A percentile compares a stretch with the other conserved stretches of the same genome.
Conservation (phyloP, 2,888 invertebrate species). For the Xylota sylvarum region DNA sequence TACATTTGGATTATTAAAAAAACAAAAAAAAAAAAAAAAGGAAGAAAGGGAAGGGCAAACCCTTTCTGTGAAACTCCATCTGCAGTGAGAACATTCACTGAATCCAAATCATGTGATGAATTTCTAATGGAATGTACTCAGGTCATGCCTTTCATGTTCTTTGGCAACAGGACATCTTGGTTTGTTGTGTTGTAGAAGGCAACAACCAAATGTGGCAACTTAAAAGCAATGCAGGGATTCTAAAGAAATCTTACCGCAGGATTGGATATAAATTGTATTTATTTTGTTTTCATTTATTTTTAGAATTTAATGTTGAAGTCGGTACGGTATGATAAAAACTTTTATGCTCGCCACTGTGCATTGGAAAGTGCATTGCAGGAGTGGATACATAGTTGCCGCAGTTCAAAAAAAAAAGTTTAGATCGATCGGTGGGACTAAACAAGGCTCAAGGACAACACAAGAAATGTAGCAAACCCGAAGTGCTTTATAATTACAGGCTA, state of each 20-base stretch:
- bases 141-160: slow-evolving; percentile 49
- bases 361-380: slow-evolving; percentile 24
- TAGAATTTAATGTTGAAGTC: slow-evolving; percentile 20
- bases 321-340: slow-evolving; percentile 19
- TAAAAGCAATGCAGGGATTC: slow-evolving; percentile 17
- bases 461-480: too few relatives aligned
- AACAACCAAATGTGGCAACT: slow-evolving; percentile 35
- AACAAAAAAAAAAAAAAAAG: neutral
- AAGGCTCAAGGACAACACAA: too few relatives aligned
- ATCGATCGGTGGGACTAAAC: neutral
- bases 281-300: slow-evolving; percentile 41
- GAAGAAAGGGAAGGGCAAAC: slow-evolving; percentile 8
- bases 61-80: slow-evolving; percentile 59
- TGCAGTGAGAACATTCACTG: slow-evolving; percentile 69
- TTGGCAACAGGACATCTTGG: slow-evolving; percentile 57
- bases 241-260: slow-evolving; percentile 36
- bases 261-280: slow-evolving; percentile 21
- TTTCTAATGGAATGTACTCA: slow-evolving; percentile 68
- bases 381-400: slow-evolving; percentile 16
- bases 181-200: neutral
- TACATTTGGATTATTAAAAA: slow-evolving; percentile 39
- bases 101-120: slow-evolving; percentile 75
- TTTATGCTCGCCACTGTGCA: neutral
- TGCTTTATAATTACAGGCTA: too few relatives aligned
- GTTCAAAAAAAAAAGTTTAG: neutral